phyloP scores from a whole-genome alignment of 2,797 vertebrate species.

The Molossus molossus region DNA sequence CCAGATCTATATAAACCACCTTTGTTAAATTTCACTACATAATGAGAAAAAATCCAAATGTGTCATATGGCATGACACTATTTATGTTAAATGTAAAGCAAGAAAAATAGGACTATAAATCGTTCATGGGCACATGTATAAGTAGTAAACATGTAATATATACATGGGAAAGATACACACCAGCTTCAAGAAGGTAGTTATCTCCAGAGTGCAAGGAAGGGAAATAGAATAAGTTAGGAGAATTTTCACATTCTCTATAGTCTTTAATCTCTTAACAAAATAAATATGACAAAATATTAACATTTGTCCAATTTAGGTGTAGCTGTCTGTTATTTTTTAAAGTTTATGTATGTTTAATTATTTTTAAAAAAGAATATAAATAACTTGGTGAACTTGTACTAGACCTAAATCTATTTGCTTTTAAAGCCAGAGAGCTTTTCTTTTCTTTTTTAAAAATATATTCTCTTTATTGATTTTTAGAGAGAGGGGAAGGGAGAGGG shows the following conservation, averaged over 20 bases:
- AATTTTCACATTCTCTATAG: not conserved
- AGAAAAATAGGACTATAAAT: not conserved
- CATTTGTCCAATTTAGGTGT: constrained; percentile 12
- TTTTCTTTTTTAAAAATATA: too few species aligned
- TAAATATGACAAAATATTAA: constrained; percentile 41
- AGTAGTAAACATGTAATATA: constrained; percentile 21
- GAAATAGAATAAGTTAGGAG: constrained; percentile 11
- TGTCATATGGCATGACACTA: not conserved
- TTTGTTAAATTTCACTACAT: constrained; percentile 28
- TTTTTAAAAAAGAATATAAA: not conserved
- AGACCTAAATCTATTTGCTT: not conserved
- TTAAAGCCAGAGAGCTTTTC: too few species aligned
- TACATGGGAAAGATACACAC: not conserved
- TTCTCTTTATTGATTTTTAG: too few species aligned
- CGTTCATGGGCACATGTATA: not conserved
- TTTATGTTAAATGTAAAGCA: constrained; percentile 55
- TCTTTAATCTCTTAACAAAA: constrained; percentile 53
- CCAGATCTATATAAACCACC: not conserved
- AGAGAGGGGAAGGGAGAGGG: too few species aligned
- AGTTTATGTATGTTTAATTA: not conserved
- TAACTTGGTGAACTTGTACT: not conserved
- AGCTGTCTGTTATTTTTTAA: not conserved
- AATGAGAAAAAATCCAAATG: constrained; percentile 12
- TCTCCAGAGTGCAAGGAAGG: not conserved
- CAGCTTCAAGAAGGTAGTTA: not conserved